Conservation (phyloP, 2,888 invertebrate genomes). For the Cantharis lateralis region DNA sequence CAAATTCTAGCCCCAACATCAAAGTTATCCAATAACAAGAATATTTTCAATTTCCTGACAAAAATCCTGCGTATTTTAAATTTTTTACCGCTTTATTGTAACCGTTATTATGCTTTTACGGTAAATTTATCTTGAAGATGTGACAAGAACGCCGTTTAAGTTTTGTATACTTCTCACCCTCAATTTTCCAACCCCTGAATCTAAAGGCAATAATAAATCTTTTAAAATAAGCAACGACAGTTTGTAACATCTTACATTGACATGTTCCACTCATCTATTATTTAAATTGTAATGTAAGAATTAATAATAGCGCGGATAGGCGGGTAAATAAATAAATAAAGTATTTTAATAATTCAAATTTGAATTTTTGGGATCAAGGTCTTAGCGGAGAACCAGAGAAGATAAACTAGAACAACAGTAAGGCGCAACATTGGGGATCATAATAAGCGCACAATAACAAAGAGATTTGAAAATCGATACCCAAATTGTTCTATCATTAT, state of each 20-base stretch:
- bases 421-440: background rate
- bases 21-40: background rate
- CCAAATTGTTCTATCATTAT: background rate
- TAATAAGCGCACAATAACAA: background rate
- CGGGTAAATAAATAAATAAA: background rate
- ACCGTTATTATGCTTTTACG: background rate
- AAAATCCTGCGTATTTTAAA: background rate
- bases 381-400: background rate
- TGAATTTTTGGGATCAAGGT: background rate
- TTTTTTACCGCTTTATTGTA: background rate
- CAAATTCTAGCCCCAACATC: background rate
- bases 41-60: background rate
- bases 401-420: background rate
- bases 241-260: background rate
- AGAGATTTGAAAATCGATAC: background rate
- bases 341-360: background rate
- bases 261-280: background rate
- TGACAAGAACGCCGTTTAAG: background rate
- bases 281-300: background rate
- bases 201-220: background rate
- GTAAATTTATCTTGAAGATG: background rate
- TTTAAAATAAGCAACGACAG: background rate
- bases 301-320: background rate
- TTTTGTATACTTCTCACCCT: background rate
- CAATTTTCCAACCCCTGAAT: background rate